Base-by-base conservation (phyloP, 2,113 vertebrate genomes). In the Oncorhynchus kisutch region DNA sequence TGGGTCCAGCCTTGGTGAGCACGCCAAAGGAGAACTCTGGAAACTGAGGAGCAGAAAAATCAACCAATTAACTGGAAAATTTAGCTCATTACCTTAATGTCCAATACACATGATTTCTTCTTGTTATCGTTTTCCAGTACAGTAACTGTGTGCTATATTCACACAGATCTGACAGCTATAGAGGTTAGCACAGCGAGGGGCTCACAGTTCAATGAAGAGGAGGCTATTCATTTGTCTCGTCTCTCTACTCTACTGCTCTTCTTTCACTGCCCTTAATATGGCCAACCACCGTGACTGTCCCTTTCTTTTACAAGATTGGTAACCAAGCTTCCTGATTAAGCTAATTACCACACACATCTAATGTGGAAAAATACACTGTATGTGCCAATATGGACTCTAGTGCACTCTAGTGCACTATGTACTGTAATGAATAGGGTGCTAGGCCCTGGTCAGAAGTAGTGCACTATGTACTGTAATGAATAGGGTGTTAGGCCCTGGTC, bases 1-100 rank as follows among this genome's bases (percentile, higher is more conserved):
- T 96, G 80, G 96, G 96, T 81, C 96, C 96, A 67, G 94, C 77
- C 78, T 93, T 94, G 77, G 94, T 88, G 87, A 97, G 95, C 51
- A 80, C 54, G 48, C 95, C 96, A 75, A 89, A 94, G 77, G 95
- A 96, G 91, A 95, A 90, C 83, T 90, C 91, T 0, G 96, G 95
- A 79, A 95, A 97, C 95, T 97, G 68, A 14, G 73, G 16, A 60
- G 74, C 77, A 60, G 51, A 64, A 59, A 71, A 75, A 75, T 14
- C 62, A 11, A 22, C 62, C 22, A 25, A 22, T 64, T 64, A 64
- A 57, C 20, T 57, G 20, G 14, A 57, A 57, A 6, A 14, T 57
- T 16, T 11, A 20, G 54, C 54, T 57, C 54, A 57, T 57, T 57
- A 57, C 3, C 13, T 13, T 57, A 13, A 18, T 18, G 18, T 57